A percentile compares a stretch with the other conserved stretches of the same genome.
These are phyloP conservation scores for Bhutanitis thaidina DNA, from an alignment of 2,888 invertebrate species.

Conservation along the genomic window DNA sequence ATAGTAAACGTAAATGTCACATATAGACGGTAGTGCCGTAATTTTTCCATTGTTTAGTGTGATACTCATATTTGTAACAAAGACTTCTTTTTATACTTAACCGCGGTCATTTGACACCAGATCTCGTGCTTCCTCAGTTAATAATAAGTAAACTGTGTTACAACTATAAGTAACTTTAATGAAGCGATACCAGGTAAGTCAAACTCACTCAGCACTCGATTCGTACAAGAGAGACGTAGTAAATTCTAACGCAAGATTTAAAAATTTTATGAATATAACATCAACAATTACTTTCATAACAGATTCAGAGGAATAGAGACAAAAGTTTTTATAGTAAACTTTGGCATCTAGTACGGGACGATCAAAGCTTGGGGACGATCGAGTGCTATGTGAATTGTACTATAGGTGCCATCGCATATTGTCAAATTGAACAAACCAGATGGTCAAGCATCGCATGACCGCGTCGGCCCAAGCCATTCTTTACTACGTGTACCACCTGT, in stretches of 20 bases:
- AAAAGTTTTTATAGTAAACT: too few species aligned
- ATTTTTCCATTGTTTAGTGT: neutral
- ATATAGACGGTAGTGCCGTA: conserved; percentile 2
- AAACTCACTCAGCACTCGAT: conserved; percentile 23
- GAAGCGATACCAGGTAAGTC: conserved; percentile 18
- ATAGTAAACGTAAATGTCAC: too few species aligned
- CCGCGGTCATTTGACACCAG: neutral
- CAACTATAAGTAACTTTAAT: conserved; percentile 9
- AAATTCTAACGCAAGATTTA: too few species aligned
- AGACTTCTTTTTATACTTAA: neutral
- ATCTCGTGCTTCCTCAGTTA: neutral
- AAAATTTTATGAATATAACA: too few species aligned
- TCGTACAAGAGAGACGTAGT: neutral
- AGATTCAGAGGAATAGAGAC: too few species aligned
- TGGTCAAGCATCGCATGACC: conserved; percentile 68
- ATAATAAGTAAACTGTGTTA: neutral
- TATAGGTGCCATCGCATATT: conserved; percentile 36
- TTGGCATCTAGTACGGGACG: too few species aligned
- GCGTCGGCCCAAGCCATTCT: conserved; percentile 49
- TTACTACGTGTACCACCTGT: conserved; percentile 63
- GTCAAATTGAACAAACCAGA: conserved; percentile 65
- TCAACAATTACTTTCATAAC: too few species aligned
- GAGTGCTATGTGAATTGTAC: conserved; percentile 33
- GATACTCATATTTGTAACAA: conserved; percentile 13
- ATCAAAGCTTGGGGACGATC: neutral